Conservation (phyloP, 2,113 vertebrate species). For the Vulpes lagopus region DNA sequence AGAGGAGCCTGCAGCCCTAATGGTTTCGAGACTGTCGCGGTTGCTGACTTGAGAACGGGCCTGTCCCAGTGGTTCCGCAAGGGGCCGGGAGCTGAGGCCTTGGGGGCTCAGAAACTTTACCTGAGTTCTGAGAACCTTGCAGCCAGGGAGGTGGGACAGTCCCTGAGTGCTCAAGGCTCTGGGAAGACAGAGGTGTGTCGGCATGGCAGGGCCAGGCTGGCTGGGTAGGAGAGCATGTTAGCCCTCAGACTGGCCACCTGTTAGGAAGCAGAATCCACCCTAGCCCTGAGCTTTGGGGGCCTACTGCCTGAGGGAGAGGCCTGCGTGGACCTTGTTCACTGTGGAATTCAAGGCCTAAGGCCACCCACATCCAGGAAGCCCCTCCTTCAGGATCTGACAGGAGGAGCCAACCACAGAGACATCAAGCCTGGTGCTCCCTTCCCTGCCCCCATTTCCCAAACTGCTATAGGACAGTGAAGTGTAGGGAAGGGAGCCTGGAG, state of each 20-base stretch:
- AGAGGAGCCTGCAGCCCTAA: slow-evolving; percentile 53
- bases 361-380: not conserved
- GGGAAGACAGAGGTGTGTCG: slow-evolving; percentile 61
- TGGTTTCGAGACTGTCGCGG: slow-evolving; percentile 68
- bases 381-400: not conserved
- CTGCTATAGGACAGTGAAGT: rapidly evolving
- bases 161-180: slow-evolving; percentile 55
- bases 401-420: not conserved
- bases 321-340: not conserved
- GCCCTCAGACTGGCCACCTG: not conserved
- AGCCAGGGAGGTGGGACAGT: slow-evolving; percentile 67
- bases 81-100: slow-evolving; percentile 53
- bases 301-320: not conserved
- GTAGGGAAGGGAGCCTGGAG: not conserved
- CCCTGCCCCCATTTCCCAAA: not conserved
- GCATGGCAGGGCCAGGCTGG: not conserved
- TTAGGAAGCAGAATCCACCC: not conserved
- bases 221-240: not conserved
- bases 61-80: slow-evolving; percentile 74
- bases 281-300: not conserved
- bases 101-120: slow-evolving; percentile 77
- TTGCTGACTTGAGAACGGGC: slow-evolving; percentile 74
- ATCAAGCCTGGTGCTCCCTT: not conserved
- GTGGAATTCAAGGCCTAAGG: not conserved
- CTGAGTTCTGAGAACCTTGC: slow-evolving; percentile 77